Percentiles rank a stretch among this genome's conserved stretches.
phyloP scores from a whole-genome alignment of 2,797 vertebrate species.

The Cirrhinus molitorella region DNA sequence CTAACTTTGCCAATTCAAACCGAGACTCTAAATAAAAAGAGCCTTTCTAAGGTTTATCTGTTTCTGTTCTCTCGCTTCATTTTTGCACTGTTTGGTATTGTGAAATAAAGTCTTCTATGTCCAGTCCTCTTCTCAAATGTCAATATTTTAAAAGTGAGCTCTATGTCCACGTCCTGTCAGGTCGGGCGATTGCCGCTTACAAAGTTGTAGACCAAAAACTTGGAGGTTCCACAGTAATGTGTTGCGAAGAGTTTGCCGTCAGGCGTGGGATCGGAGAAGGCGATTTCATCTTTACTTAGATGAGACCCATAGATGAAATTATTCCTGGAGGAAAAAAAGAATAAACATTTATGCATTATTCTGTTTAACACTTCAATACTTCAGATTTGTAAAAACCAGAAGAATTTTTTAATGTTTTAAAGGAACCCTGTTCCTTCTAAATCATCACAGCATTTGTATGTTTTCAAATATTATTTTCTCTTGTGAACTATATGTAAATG shows the following conservation, averaged over 20 bases:
- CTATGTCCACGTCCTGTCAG: constrained; percentile 54
- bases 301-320: constrained; percentile 98
- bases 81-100: constrained; percentile 28
- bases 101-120: constrained; percentile 1
- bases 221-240: constrained; percentile 95
- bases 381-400: no score
- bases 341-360: background rate
- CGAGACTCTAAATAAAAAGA: constrained; percentile 25
- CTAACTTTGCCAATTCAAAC: constrained; percentile 31
- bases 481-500: no score
- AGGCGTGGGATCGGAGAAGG: constrained; percentile 98
- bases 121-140: constrained; percentile 10
- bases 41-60: background rate
- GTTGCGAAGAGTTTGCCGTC: constrained; percentile 98
- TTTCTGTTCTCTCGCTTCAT: constrained; percentile 3
- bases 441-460: no score
- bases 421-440: no score
- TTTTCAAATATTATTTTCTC: no score
- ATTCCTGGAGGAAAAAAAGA: constrained; percentile 81
- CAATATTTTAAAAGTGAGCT: constrained; percentile 36
- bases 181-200: constrained; percentile 82
- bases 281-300: constrained; percentile 97
- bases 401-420: no score
- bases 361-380: no score
- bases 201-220: constrained; percentile 99